These are phyloP conservation scores for Drosophila kikkawai DNA, from an alignment of 1,140 invertebrate species.

Conservation along the genomic window DNA sequence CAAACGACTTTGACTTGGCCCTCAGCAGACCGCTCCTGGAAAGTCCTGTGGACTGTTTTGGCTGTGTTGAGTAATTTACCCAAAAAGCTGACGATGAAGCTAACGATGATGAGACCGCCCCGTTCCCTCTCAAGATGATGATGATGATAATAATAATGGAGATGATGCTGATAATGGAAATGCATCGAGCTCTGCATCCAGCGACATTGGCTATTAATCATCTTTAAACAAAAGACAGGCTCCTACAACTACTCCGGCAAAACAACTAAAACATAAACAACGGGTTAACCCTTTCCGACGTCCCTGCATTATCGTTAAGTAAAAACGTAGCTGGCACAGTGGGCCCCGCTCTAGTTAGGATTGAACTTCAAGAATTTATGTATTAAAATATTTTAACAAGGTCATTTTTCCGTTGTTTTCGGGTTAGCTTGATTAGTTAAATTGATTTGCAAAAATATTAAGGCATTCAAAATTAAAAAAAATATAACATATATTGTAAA, in stretches of 20 bases:
- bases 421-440: background rate
- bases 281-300: slow-evolving; percentile 78
- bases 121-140: slow-evolving; percentile 7
- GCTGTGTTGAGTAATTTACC: slow-evolving; percentile 71
- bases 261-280: slow-evolving; percentile 80
- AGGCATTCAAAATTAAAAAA: no score
- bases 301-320: slow-evolving; percentile 63
- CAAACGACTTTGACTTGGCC: slow-evolving; percentile 77
- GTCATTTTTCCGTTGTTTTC: no score
- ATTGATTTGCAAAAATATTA: background rate
- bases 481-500: no score
- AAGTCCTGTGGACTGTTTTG: slow-evolving; percentile 50
- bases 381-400: no score
- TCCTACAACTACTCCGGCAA: slow-evolving; percentile 42
- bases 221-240: slow-evolving; percentile 79
- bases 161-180: slow-evolving; percentile 71
- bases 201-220: slow-evolving; percentile 82
- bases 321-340: slow-evolving; percentile 53
- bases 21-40: background rate
- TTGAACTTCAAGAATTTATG: no score
- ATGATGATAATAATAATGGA: slow-evolving; percentile 15
- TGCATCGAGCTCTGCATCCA: slow-evolving; percentile 73
- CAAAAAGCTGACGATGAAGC: slow-evolving; percentile 58
- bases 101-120: slow-evolving; percentile 25
- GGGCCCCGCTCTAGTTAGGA: background rate